Evolutionary conservation across 2,797 vertebrate genomes (phyloP), one percentile per base, ranked within the genome.

Genomic region (Neostethus bicornis): DNA sequence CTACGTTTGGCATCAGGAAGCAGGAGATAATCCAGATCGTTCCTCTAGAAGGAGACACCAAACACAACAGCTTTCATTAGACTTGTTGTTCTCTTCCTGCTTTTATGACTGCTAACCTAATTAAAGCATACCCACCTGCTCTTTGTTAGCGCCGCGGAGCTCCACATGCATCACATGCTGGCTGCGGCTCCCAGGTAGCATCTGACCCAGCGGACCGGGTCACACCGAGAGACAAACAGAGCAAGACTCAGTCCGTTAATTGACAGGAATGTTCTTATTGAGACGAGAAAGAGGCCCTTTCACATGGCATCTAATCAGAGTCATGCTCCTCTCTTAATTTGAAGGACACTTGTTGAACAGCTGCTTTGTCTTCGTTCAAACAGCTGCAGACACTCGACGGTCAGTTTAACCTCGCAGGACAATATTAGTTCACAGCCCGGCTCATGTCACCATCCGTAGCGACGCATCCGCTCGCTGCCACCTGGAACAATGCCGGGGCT

Each of bases 261-360:
- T 81, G 68, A 75, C 66, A 43, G 86, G 91, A 92, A 93, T 93
- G 90, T 91, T 85, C 85, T 75, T 57, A 63, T 62, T 81, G 85
- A 82, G 84, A 90, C 75, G 73, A 91, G 84, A 91, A 90, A 91
- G 86, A 80, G 16, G 58, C 68, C 70, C 87, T 90, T 91, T 92
- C 89, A 92, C 81, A 88, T 83, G 79, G 57, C 4, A 3, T 73
- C 51, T 93, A 93, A 93, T 92, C 80, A 86, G 85, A 91, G 87
- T 91, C 91, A 91, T 90, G 88, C 88, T 88, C 39, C 66, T 56
- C 73, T 51, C 76, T 84, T 81, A 79, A 83, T 84, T 87, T 74
- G 45, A 70, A 88, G 85, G 76, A 87, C 86, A 87, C 85, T 89
- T 86, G 79, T 73, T 87, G 71, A 88, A 87, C 81, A 86, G 86